These are phyloP conservation scores for Ceratosolen solmsi DNA, from an alignment of 1,140 invertebrate species.

Conservation along the genomic window DNA sequence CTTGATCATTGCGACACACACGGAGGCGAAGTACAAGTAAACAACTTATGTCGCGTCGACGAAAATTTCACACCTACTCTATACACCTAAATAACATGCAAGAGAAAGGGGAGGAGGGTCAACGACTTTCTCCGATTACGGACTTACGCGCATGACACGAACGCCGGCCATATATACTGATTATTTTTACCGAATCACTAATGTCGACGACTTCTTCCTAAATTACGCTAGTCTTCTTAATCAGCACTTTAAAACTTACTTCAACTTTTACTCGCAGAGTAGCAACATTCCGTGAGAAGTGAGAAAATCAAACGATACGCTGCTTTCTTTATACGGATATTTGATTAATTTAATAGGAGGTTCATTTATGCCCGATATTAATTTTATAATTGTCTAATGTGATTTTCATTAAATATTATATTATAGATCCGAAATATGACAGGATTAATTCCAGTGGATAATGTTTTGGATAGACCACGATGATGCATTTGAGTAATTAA, in stretches of 20 bases:
- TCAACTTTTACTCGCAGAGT: conserved; percentile 13
- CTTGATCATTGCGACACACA: conserved; percentile 28
- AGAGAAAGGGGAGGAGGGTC: conserved; percentile 59
- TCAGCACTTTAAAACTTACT: neutral
- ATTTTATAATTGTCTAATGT: neutral
- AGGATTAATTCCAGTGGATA: neutral
- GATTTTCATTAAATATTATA: neutral
- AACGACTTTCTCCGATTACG: conserved; percentile 67
- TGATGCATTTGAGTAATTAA: neutral
- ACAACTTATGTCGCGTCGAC: conserved; percentile 52
- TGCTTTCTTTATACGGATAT: neutral
- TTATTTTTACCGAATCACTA: conserved; percentile 40
- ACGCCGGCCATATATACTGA: conserved; percentile 3
- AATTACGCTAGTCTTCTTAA: conserved; percentile 21
- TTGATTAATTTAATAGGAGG: neutral
- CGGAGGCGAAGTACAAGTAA: neutral
- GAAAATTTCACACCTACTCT: conserved; percentile 55
- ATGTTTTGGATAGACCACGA: neutral
- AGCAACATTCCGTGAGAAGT: neutral
- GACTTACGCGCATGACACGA: conserved; percentile 35
- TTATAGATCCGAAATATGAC: neutral
- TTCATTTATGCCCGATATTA: neutral
- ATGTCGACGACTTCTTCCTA: conserved; percentile 38
- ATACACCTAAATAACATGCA: conserved; percentile 50
- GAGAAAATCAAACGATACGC: neutral